These are phyloP conservation scores for Drosophila anomelani DNA, from an alignment of 2,888 invertebrate genomes.

Conservation along the genomic window DNA sequence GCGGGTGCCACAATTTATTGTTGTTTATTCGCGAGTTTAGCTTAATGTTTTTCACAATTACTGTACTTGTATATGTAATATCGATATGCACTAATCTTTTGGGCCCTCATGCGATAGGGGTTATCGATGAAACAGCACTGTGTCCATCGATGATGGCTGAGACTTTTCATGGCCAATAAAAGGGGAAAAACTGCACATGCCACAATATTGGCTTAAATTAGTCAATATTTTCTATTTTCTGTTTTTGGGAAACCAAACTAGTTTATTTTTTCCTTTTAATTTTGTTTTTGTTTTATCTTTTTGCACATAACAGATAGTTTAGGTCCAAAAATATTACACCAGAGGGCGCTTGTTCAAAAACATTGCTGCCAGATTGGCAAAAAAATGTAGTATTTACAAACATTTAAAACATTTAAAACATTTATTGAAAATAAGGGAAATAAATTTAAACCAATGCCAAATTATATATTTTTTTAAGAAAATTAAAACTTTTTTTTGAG, in stretches of 20 bases:
- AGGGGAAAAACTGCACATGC: background rate
- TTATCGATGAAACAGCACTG: background rate
- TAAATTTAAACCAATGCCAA: conserved; percentile 11
- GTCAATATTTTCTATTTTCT: accelerated
- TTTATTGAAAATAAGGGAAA: background rate
- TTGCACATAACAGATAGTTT: background rate
- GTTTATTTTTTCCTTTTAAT: background rate
- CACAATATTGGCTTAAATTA: background rate
- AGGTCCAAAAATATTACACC: background rate
- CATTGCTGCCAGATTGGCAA: background rate
- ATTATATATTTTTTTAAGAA: background rate
- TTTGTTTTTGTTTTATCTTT: background rate
- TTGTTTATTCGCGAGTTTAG: conserved; percentile 13
- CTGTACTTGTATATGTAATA: background rate
- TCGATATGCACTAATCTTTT: background rate
- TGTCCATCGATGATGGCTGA: background rate
- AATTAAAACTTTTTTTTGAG: background rate
- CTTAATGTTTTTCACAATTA: conserved; percentile 13
- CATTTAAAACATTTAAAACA: background rate
- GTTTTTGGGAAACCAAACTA: background rate
- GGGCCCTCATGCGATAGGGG: background rate
- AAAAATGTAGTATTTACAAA: background rate
- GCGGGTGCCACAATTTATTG: background rate
- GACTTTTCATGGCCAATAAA: too few relatives aligned
- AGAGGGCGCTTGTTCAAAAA: background rate